Base-by-base conservation (phyloP, 2,797 vertebrate genomes). In the Aphelocoma californica region DNA sequence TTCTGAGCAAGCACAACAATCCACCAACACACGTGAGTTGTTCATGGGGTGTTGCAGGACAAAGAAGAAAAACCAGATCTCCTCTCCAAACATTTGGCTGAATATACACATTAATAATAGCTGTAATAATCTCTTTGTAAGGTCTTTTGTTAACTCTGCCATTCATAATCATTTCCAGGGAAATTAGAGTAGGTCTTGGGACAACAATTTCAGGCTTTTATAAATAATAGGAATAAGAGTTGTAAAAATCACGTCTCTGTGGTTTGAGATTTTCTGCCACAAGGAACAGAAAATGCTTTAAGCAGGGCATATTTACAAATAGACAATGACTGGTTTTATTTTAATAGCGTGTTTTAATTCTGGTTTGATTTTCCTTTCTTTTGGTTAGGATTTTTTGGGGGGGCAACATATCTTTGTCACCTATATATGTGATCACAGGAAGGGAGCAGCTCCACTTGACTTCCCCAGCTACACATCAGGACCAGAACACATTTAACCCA, bases 221-320 rank as follows among this genome's bases (percentile, higher is more conserved):
- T 67, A 69, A 92, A 83, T 78, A 91, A 88, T 79, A n/a, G 36
- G 34, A 79, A 32, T 20, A 32, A 50, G 42, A 32, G 31, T 93
- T 56, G 62, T 82, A 86, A 82, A 96, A 97, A 86, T 81, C 42
- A 61, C 60, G 53, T 74, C 73, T 86, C 61, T 54, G 48, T 34
- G 38, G 24, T 48, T 53, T 58, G 47, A 83, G 54, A 71, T 89
- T 90, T 92, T 86, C 83, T 83, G 81, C 34, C 58, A 16, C 2
- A 2, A 9, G 36, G 32, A 78, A 57, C 19, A 58, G 87, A 89
- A 90, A 62, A 36, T 36, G 10, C 24, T 88, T 29, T 60, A 64
- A 81, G 19, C 2, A 66, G 74, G 10, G 29, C 8, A 11, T 36
- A 50, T 72, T 90, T 86, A 29, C 31, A 86, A 94, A 86, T 1